These are phyloP conservation scores for Melanotus villosus DNA, from an alignment of 2,888 invertebrate genomes.

Conservation along the genomic window DNA sequence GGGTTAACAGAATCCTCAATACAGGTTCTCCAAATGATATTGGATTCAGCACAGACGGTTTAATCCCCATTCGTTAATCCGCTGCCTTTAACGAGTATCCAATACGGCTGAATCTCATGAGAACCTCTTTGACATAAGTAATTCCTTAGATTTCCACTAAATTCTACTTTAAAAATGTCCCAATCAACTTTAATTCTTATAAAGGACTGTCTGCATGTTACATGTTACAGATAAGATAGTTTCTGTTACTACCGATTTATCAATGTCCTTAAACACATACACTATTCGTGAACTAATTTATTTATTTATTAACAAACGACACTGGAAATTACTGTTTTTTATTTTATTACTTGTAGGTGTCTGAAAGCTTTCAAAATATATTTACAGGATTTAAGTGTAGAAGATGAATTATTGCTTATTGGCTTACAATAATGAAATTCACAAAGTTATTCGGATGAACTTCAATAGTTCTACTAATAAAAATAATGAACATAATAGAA, in stretches of 20 bases:
- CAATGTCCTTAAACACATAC: no score
- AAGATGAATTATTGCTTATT: no score
- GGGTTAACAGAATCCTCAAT: constrained; percentile 3
- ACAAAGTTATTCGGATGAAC: no score
- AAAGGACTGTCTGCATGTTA: neutral
- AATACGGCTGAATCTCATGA: constrained; percentile 1
- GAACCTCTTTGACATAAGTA: constrained; percentile 1
- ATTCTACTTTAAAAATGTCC: neutral
- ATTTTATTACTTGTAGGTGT: no score
- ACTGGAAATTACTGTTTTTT: no score
- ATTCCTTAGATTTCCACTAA: neutral
- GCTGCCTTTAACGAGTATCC: constrained; percentile 5
- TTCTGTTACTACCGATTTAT: neutral
- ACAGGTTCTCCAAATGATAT: constrained; percentile 11
- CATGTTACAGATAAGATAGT: neutral
- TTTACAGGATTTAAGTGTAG: no score
- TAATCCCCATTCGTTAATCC: constrained; percentile 14
- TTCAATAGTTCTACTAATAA: no score
- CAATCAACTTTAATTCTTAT: neutral
- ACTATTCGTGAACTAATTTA: no score
- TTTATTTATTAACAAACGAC: no score
- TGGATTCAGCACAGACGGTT: constrained; percentile 6
- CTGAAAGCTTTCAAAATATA: no score
- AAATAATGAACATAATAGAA: no score
- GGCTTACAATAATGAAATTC: no score